Evolutionary conservation across 2,113 vertebrate species (phyloP).

Genomic region (Leucoraja erinaceus): DNA sequence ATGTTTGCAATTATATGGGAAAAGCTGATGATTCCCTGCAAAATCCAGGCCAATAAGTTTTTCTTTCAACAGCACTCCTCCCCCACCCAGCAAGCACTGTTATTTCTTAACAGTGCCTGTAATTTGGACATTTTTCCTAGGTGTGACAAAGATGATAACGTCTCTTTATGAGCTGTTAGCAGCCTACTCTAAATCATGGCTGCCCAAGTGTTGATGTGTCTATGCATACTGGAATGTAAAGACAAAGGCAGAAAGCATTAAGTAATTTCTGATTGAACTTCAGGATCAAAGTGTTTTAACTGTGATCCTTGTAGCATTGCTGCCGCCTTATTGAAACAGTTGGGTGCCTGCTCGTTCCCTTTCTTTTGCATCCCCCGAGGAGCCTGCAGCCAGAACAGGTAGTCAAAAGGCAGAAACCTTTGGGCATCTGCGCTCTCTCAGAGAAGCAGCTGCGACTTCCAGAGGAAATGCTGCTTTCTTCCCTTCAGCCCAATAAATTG

Average conservation of each 20-base stretch:
- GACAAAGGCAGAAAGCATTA: slow-evolving; percentile 12
- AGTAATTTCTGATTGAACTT: not conserved
- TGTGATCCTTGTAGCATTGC: not conserved
- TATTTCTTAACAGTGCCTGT: not conserved
- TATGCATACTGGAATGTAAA: not conserved
- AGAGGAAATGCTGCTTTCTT: slow-evolving; percentile 72
- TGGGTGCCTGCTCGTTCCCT: slow-evolving; percentile 53
- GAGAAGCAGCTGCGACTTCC: slow-evolving; percentile 81
- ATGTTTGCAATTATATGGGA: too few species aligned
- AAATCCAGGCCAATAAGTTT: not conserved
- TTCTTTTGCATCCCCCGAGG: slow-evolving; percentile 42
- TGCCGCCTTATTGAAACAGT: slow-evolving; percentile 48
- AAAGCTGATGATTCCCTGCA: too few species aligned
- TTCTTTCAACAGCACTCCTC: too few species aligned
- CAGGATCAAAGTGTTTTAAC: slow-evolving; percentile 22
- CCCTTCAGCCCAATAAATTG: slow-evolving; percentile 64
- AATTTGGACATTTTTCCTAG: not conserved
- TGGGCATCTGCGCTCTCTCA: slow-evolving; percentile 62
- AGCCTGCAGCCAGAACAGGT: slow-evolving; percentile 68
- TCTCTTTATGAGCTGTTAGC: not conserved
- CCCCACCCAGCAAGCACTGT: not conserved
- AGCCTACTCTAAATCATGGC: not conserved
- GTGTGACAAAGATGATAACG: not conserved
- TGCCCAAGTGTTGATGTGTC: not conserved
- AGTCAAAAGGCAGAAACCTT: slow-evolving; percentile 61